Conservation (phyloP, 2,113 vertebrate genomes). For the Raja brachyura region DNA sequence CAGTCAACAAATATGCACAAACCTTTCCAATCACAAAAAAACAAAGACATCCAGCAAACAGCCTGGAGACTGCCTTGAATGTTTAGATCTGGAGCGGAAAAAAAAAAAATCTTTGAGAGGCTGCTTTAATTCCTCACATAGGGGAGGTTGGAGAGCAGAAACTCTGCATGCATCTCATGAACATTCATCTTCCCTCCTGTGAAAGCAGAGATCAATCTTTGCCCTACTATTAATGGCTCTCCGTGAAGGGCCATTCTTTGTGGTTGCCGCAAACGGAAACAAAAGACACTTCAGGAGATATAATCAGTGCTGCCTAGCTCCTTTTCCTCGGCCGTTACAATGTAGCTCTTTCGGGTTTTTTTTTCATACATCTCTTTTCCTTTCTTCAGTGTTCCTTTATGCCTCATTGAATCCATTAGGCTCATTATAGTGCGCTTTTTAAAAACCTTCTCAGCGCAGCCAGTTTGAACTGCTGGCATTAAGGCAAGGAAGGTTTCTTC, state of each 20-base stretch:
- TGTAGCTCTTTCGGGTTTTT: conserved; percentile 57
- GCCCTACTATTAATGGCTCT: conserved; percentile 63
- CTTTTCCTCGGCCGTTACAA: conserved; percentile 67
- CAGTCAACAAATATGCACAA: conserved; percentile 54
- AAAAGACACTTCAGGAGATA: conserved; percentile 84
- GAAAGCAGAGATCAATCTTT: conserved; percentile 86
- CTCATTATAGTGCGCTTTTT: conserved; percentile 58
- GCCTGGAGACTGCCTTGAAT: conserved; percentile 54
- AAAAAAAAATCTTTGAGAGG: conserved; percentile 44
- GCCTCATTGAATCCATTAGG: conserved; percentile 73
- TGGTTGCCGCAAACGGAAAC: conserved; percentile 69
- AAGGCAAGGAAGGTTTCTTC: conserved; percentile 46
- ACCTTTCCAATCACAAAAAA: conserved; percentile 44
- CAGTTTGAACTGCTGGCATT: conserved; percentile 51
- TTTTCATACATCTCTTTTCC: conserved; percentile 63
- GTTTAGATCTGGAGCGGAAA: conserved; percentile 44
- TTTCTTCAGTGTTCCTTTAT: conserved; percentile 63
- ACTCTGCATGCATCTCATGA: conserved; percentile 96
- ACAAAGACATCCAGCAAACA: conserved; percentile 50
- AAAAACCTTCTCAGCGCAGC: conserved; percentile 57
- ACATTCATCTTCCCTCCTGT: conserved; percentile 77
- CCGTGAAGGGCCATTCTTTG: conserved; percentile 75
- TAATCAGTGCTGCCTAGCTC: conserved; percentile 68
- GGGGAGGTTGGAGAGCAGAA: conserved; percentile 52
- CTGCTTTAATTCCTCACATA: conserved; percentile 54